These are phyloP conservation scores for Cephalopachus bancanus DNA, from an alignment of 2,797 vertebrate species.

Conservation along the genomic window DNA sequence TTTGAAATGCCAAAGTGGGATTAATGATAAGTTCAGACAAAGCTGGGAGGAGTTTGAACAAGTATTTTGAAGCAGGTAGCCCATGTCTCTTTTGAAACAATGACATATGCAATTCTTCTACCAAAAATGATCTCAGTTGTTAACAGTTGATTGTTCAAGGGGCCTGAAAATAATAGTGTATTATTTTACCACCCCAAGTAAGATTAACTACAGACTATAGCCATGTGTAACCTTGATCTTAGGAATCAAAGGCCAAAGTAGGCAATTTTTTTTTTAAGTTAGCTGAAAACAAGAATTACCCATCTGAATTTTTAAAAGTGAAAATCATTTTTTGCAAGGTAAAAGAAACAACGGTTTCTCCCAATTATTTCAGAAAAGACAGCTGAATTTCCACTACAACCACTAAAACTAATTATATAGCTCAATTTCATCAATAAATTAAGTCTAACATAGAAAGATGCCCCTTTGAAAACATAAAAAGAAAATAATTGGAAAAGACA, in stretches of 20 bases:
- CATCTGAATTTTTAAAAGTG: neutral
- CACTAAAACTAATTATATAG: neutral
- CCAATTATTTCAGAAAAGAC: slow-evolving; percentile 10
- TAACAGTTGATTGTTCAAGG: slow-evolving; percentile 47
- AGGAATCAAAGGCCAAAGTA: slow-evolving; percentile 69
- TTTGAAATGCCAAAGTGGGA: slow-evolving; percentile 25
- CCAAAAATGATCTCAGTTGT: slow-evolving; percentile 79
- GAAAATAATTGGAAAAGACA: neutral
- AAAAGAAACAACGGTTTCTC: neutral
- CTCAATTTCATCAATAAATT: neutral
- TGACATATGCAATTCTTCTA: slow-evolving; percentile 66
- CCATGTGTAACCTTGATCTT: slow-evolving; percentile 5
- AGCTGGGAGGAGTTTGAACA: neutral
- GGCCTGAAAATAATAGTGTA: slow-evolving; percentile 31
- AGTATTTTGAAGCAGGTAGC: slow-evolving; percentile 58
- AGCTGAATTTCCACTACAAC: neutral
- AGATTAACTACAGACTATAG: slow-evolving; percentile 75
- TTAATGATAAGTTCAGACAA: neutral
- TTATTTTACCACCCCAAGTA: slow-evolving; percentile 62
- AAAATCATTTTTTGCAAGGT: slow-evolving; percentile 15
- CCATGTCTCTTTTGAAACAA: slow-evolving; percentile 62
- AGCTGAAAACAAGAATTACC: slow-evolving; percentile 42
- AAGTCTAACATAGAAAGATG: neutral
- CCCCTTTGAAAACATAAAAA: slow-evolving; percentile 42
- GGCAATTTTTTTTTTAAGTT: slow-evolving; percentile 68